These are phyloP conservation scores for Onychostoma macrolepis DNA, from an alignment of 2,113 vertebrate genomes.

Conservation along the genomic window DNA sequence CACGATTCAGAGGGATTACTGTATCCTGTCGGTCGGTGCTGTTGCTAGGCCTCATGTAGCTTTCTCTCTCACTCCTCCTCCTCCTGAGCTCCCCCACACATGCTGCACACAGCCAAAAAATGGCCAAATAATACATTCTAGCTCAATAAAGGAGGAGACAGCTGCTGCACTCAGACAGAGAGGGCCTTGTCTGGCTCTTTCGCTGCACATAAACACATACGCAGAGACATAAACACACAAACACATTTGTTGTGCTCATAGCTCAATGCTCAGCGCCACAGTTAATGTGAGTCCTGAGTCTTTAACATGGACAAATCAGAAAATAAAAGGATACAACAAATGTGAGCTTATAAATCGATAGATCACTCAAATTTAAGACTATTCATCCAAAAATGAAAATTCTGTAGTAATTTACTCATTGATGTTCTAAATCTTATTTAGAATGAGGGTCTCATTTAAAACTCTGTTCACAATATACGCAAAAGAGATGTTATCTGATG, in stretches of 20 bases:
- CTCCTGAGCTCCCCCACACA: slow-evolving; percentile 66
- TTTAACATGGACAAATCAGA: not conserved
- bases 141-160: slow-evolving; percentile 76
- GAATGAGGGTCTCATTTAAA: not conserved
- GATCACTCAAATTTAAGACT: not conserved
- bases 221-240: slow-evolving; percentile 40
- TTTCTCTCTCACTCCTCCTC: slow-evolving; percentile 58
- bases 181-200: slow-evolving; percentile 67
- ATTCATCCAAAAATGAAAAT: not conserved
- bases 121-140: slow-evolving; percentile 79
- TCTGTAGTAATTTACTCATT: not conserved
- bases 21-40: slow-evolving; percentile 68
- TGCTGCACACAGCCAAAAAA: slow-evolving; percentile 73
- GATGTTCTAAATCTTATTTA: not conserved
- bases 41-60: slow-evolving; percentile 70
- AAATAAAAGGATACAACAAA: not conserved
- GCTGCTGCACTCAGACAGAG: slow-evolving; percentile 73
- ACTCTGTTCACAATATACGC: not conserved
- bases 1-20: slow-evolving; percentile 73
- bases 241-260: slow-evolving; percentile 45
- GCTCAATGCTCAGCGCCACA: not conserved
- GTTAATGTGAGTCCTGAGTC: slow-evolving; percentile 40
- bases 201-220: slow-evolving; percentile 55
- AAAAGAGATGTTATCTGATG: not conserved
- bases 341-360: not conserved